Evolutionary conservation across 2,113 vertebrate species (phyloP).

Genomic region (Chascanopsetta lugubris): DNA sequence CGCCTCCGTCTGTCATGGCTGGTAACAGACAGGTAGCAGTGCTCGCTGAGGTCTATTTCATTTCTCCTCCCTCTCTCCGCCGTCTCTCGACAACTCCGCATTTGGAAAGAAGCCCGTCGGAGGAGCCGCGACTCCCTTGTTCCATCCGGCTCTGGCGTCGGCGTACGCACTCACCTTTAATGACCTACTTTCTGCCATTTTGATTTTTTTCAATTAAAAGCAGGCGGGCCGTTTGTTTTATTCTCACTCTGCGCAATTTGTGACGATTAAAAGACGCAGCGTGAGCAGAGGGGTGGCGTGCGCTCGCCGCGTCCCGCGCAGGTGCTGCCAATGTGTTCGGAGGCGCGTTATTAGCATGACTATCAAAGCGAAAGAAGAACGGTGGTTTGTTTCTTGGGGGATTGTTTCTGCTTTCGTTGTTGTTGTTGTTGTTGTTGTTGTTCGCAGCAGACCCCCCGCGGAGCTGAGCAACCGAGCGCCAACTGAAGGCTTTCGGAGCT

Average conservation of each 20-base stretch:
- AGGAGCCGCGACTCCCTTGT: not conserved
- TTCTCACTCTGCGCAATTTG: slow-evolving; percentile 5
- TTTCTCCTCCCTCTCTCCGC: not conserved
- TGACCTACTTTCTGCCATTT: not conserved
- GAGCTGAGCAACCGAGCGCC: not conserved
- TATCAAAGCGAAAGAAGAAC: slow-evolving; percentile 10
- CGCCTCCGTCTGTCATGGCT: not conserved
- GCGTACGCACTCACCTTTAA: not conserved
- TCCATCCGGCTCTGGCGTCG: not conserved
- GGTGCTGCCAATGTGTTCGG: slow-evolving; percentile 9
- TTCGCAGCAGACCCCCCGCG: not conserved
- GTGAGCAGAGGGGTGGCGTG: not conserved
- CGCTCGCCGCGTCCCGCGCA: not conserved
- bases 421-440: not conserved
- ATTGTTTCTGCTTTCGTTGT: not conserved
- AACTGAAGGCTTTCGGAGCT: not conserved
- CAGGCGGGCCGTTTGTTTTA: not conserved
- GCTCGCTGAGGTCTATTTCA: not conserved
- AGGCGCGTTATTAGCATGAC: slow-evolving; percentile 6
- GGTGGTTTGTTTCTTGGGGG: not conserved
- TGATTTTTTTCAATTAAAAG: not conserved
- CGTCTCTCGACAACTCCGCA: not conserved
- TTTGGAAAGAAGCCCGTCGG: not conserved
- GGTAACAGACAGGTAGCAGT: not conserved
- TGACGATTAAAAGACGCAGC: slow-evolving; percentile 6